A percentile compares a stretch with the other conserved stretches of the same genome.
These are phyloP conservation scores for Marcusenius ussheri DNA, from an alignment of 2,113 vertebrate species.

Conservation along the genomic window DNA sequence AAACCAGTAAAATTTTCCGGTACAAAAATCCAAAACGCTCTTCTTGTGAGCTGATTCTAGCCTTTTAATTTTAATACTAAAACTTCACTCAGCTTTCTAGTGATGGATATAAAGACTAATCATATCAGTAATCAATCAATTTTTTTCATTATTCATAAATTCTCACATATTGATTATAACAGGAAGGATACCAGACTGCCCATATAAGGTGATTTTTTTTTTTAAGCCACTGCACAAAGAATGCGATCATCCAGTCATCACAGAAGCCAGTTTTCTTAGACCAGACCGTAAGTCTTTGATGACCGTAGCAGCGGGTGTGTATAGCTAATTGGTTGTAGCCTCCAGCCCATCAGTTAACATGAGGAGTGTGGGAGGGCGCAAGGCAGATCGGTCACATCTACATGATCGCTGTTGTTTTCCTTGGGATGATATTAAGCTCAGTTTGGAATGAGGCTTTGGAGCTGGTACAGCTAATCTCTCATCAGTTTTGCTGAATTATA, in stretches of 20 bases:
- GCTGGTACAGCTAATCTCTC: conserved; percentile 10
- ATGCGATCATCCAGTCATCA: not conserved
- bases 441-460: not conserved
- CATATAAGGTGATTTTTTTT: not conserved
- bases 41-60: not conserved
- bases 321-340: conserved; percentile 1
- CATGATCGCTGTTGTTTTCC: not conserved
- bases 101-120: not conserved
- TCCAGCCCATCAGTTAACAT: not conserved
- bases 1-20: conserved; percentile 13
- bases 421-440: not conserved
- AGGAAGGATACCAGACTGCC: not conserved
- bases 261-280: not conserved
- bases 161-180: not conserved
- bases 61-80: not conserved
- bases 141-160: not conserved
- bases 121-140: not conserved
- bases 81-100: not conserved
- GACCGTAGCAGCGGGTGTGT: not conserved
- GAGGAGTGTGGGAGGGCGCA: not conserved
- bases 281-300: not conserved
- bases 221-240: not conserved
- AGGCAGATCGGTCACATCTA: not conserved
- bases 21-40: not conserved
- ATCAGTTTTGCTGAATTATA: conserved; percentile 16